Base-by-base conservation (phyloP, 2,113 vertebrate genomes). In the Echinops telfairi region DNA sequence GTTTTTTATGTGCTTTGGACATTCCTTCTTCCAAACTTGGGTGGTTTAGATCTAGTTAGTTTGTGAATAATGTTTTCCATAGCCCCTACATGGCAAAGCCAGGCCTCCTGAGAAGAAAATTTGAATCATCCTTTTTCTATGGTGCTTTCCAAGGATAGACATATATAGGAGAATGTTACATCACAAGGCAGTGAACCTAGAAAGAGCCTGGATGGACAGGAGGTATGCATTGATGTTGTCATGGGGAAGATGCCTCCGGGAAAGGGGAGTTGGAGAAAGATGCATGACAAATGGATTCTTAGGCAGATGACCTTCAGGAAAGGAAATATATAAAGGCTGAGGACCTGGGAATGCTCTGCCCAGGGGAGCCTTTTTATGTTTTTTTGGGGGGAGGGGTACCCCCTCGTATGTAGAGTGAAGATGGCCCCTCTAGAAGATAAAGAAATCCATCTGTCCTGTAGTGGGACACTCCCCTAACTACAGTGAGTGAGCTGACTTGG, bases 391-490 rank as follows among this genome's bases (percentile, higher is more conserved):
- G 12, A 9, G 12, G 5, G 47, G 47, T 53, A 53, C 12, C 47
- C 47, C 47, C 47, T 14, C 47, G n/a, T 81, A 25, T 36, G 27
- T 27, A 12, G 10, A 11, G 10, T 36, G 36, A 58, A 68, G 17
- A 77, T 20, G 87, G 58, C 83, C n/a, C 58, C 40, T 85, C 29
- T 53, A 33, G 25, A 31, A 88, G 29, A 83, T 94, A 29, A 83
- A 75, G 71, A 66, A 36, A 40, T 33, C 33, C 2, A 0, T 23
- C 11, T 3, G 20, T 88, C 20, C 9, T 91, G 38, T 95, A 86
- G 84, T 76, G 85, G 25, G 5, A 11, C 22, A 78, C 29, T 77
- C 58, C n/a, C 89, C 33, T 53, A 20, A 31, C 29, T 75, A 60
- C 64, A 82, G 33, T 36, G 73, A 84, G 20, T 31, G 33, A 75